Conservation (phyloP, 2,113 vertebrate genomes). For the Pedionomus torquatus region DNA sequence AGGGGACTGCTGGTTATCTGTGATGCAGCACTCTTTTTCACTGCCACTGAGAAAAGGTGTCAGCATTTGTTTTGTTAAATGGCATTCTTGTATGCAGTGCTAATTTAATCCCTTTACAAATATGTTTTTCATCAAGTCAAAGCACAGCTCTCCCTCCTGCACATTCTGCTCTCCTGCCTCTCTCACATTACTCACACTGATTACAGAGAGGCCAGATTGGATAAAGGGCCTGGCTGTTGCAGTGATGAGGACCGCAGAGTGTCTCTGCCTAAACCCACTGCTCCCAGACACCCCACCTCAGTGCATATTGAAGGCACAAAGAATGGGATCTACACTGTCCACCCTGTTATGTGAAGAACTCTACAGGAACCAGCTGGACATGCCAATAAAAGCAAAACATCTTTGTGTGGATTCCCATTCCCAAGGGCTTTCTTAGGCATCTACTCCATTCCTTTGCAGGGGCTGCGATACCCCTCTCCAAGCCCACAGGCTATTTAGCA, state of each 20-base stretch:
- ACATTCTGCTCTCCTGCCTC: conserved; percentile 13
- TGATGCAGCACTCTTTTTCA: background rate
- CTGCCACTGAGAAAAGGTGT: background rate
- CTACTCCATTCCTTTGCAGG: background rate
- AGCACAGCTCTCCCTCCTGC: background rate
- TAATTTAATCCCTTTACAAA: conserved; percentile 51
- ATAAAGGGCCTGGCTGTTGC: background rate
- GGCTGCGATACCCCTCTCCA: accelerated
- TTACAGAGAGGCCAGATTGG: background rate
- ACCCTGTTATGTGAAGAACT: background rate
- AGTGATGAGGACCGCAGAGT: background rate
- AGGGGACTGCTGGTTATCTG: background rate
- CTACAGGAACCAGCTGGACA: background rate
- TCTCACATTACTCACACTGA: conserved; percentile 12
- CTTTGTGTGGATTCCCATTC: background rate
- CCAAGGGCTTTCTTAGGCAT: background rate
- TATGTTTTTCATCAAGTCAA: conserved; percentile 8
- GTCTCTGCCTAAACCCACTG: background rate
- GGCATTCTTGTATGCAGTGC: background rate
- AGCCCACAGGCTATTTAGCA: background rate
- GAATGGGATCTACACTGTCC: background rate
- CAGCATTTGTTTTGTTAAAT: conserved; percentile 21
- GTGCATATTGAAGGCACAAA: background rate
- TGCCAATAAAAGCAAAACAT: background rate
- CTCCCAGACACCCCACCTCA: background rate